Percentiles rank a stretch among this genome's conserved stretches.
Conservation (phyloP, 2,113 vertebrate genomes). For the Uria aalge region DNA sequence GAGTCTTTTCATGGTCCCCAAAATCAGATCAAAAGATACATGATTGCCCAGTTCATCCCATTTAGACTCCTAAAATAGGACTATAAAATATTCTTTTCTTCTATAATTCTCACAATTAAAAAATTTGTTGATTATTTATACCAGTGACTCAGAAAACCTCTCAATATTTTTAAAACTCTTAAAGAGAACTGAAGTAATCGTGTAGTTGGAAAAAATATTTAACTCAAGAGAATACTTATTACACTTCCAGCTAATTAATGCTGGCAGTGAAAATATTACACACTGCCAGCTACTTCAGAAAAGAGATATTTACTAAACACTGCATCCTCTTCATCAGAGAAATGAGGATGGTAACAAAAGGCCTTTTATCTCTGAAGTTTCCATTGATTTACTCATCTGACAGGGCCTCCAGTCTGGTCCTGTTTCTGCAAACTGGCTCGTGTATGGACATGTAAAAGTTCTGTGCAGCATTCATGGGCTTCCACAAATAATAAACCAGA, state of each 20-base stretch:
- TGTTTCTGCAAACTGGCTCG: background rate
- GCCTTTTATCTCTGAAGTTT: background rate
- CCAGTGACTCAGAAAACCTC: background rate
- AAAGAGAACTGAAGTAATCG: background rate
- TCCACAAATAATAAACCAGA: background rate
- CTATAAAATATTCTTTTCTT: background rate
- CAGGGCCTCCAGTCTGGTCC: background rate
- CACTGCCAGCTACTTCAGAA: background rate
- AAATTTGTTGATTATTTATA: background rate
- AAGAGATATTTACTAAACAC: background rate
- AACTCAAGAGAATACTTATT: background rate
- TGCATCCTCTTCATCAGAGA: background rate
- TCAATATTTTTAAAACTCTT: background rate
- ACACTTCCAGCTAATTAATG: background rate
- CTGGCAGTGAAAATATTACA: background rate
- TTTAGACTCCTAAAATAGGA: background rate
- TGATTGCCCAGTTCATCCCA: background rate
- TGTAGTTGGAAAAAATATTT: background rate
- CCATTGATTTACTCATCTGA: background rate
- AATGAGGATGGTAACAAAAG: background rate
- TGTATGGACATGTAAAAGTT: background rate
- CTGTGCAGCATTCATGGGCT: background rate
- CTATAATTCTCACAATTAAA: background rate
- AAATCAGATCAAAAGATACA: background rate
- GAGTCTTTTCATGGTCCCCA: background rate